phyloP scores from a whole-genome alignment of 2,113 vertebrate genomes.

The Charina bottae region DNA sequence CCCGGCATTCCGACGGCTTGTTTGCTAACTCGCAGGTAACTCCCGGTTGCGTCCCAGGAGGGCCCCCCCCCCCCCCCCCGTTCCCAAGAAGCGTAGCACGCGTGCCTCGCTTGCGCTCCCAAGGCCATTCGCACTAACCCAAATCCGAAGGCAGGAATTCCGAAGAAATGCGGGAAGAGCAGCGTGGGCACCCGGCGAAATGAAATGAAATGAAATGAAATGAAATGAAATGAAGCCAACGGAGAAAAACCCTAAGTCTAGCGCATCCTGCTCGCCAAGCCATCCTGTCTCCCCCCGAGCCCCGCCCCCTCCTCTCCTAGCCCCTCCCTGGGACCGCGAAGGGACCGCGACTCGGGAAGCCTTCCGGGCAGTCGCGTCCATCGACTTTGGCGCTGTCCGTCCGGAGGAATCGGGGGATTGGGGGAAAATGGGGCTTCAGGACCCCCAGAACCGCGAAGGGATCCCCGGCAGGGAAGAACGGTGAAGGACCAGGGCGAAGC shows the following conservation, averaged over 20 bases:
- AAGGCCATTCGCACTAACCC: no score
- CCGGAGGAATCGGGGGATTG: neutral
- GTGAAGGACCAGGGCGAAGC: neutral
- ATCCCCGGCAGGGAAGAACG: neutral
- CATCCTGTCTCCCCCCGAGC: neutral
- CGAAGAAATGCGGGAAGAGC: neutral
- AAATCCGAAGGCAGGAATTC: no score
- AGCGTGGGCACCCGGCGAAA: neutral
- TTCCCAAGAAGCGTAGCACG: neutral
- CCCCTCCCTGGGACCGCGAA: neutral
- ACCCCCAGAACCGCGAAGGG: neutral
- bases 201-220: no score
- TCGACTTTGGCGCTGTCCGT: neutral
- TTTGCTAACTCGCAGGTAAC: neutral
- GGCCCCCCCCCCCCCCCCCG: no score
- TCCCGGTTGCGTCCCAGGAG: neutral
- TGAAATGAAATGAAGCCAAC: neutral
- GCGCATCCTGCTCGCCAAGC: neutral
- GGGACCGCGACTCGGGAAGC: neutral
- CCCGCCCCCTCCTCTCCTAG: neutral
- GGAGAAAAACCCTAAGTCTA: neutral
- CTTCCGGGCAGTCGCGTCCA: neutral
- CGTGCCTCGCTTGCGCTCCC: no score
- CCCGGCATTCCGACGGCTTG: neutral
- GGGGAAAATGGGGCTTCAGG: neutral